These are phyloP conservation scores for Baccha elongata DNA, from an alignment of 2,888 invertebrate genomes.

Conservation along the genomic window DNA sequence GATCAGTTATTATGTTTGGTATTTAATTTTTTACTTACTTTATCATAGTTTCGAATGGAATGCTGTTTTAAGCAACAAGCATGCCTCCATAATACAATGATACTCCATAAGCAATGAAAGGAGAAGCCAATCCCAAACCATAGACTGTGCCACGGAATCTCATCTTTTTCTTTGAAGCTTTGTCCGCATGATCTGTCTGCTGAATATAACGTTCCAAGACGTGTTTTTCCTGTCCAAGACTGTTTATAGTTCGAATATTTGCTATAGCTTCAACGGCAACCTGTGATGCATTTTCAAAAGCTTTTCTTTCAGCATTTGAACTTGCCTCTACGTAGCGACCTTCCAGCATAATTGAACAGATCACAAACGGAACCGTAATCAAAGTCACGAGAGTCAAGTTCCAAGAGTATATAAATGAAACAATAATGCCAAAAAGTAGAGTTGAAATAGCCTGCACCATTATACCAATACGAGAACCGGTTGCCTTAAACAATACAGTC, in stretches of 20 bases:
- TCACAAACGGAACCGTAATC: slow-evolving; percentile 87
- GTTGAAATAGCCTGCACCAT: slow-evolving; percentile 87
- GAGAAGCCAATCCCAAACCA: slow-evolving; percentile 87
- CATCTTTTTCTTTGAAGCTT: slow-evolving; percentile 84
- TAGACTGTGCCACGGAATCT: slow-evolving; percentile 87
- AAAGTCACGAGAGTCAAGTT: slow-evolving; percentile 88
- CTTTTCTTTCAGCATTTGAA: slow-evolving; percentile 84
- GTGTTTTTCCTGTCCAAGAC: slow-evolving; percentile 86
- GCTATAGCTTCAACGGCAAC: slow-evolving; percentile 90
- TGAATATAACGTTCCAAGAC: slow-evolving; percentile 85
- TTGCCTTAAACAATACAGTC: slow-evolving; percentile 83
- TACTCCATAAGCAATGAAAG: slow-evolving; percentile 88
- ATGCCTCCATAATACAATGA: slow-evolving; percentile 89
- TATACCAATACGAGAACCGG: slow-evolving; percentile 87
- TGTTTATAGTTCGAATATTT: slow-evolving; percentile 88
- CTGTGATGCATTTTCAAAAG: slow-evolving; percentile 87
- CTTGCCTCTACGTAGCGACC: slow-evolving; percentile 85
- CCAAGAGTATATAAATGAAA: slow-evolving; percentile 88
- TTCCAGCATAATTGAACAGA: slow-evolving; percentile 87
- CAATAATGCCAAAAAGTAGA: slow-evolving; percentile 85
- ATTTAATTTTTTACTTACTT: slow-evolving; percentile 83
- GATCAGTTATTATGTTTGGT: background rate
- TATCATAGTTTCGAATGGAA: slow-evolving; percentile 87
- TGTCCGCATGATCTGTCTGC: slow-evolving; percentile 83
- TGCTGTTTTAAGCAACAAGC: slow-evolving; percentile 85